Percentiles rank a stretch among this genome's conserved stretches.
phyloP scores from a whole-genome alignment of 2,888 invertebrate species.

The Hermaeophaga mercurialis region DNA sequence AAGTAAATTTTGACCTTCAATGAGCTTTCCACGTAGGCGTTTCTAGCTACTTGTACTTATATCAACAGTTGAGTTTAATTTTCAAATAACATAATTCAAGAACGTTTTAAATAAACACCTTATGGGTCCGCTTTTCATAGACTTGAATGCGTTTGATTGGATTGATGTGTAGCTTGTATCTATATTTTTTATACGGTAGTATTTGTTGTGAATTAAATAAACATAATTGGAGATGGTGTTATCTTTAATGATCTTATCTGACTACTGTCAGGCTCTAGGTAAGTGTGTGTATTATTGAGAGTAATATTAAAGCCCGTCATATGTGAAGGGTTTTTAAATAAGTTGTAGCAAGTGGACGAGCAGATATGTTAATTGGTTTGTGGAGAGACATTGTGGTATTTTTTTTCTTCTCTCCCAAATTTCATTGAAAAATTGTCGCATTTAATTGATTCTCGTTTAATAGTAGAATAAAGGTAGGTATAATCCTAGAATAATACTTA shows the following conservation, averaged over 20 bases:
- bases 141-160: neutral
- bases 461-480: too few species aligned
- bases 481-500: too few species aligned
- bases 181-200: neutral
- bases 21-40: conserved; percentile 15
- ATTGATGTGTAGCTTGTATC: neutral
- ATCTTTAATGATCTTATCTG: neutral
- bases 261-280: neutral
- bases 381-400: too few species aligned
- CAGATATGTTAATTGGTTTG: too few species aligned
- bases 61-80: conserved; percentile 24
- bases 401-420: too few species aligned
- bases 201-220: neutral
- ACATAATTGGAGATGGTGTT: neutral
- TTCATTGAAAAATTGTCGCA: too few species aligned
- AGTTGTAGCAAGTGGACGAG: too few species aligned
- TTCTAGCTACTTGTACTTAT: conserved; percentile 2
- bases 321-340: too few species aligned
- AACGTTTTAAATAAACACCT: conserved; percentile 19
- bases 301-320: too few species aligned
- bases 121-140: conserved; percentile 2
- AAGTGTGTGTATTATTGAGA: neutral
- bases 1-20: too few species aligned
- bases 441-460: too few species aligned
- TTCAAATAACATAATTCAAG: conserved; percentile 24